phyloP scores from a whole-genome alignment of 2,113 vertebrate genomes.

The Leptodactylus fuscus region DNA sequence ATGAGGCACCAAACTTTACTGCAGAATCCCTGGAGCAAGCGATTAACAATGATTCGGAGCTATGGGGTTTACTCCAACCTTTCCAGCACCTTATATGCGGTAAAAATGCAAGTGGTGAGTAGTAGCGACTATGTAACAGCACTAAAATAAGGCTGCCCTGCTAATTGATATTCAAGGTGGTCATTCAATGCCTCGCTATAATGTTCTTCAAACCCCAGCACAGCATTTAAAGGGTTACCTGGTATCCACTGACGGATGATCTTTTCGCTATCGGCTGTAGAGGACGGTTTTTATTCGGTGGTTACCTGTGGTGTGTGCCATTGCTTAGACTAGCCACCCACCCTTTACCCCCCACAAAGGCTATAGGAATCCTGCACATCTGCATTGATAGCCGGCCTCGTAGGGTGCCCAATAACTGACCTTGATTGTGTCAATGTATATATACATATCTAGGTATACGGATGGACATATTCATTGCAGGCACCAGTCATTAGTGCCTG shows the following conservation, averaged over 20 bases:
- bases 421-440: constrained; percentile 29
- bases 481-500: background rate
- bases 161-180: background rate
- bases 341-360: background rate
- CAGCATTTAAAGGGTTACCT: background rate
- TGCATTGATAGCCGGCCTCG: constrained; percentile 22
- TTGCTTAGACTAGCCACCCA: background rate
- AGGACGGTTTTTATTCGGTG: background rate
- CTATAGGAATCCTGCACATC: background rate
- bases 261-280: background rate
- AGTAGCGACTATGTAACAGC: constrained; percentile 3
- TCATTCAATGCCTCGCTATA: background rate
- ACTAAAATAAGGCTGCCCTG: background rate
- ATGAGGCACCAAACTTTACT: constrained; percentile 83
- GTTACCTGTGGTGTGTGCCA: constrained; percentile 8
- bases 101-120: constrained; percentile 93
- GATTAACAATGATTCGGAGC: constrained; percentile 88
- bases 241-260: background rate
- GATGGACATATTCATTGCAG: constrained; percentile 2
- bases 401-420: constrained; percentile 26
- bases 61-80: constrained; percentile 89
- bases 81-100: constrained; percentile 94
- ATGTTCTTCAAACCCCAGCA: background rate
- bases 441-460: background rate
- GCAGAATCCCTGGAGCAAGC: constrained; percentile 89